phyloP scores from a whole-genome alignment of 1,140 invertebrate genomes.

The Cydia splendana region DNA sequence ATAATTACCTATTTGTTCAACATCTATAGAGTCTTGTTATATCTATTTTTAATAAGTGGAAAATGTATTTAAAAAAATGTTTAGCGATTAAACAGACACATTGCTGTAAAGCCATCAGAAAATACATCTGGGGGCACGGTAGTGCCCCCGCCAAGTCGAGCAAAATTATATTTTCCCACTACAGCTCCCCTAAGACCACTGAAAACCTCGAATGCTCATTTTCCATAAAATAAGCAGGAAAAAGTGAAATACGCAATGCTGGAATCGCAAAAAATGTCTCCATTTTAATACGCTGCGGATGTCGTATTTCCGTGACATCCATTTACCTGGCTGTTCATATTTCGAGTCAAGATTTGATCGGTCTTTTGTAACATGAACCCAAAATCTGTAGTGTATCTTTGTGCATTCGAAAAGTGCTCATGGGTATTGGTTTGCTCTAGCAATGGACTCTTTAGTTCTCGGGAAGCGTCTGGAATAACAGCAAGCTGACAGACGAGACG shows the following conservation, averaged over 20 bases:
- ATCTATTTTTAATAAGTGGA: no score
- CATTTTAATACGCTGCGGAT: conserved; percentile 4
- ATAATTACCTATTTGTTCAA: no score
- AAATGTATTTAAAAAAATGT: no score
- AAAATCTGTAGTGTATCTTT: not conserved
- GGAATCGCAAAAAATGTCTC: not conserved
- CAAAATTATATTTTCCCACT: conserved; percentile 2
- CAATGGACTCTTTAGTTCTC: not conserved
- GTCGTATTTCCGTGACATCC: not conserved
- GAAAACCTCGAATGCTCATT: not conserved
- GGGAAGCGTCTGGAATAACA: not conserved
- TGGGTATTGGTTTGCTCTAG: not conserved
- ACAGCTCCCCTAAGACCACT: not conserved
- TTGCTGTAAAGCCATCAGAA: no score
- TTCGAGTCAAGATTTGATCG: not conserved
- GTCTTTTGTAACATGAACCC: not conserved
- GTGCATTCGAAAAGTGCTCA: not conserved
- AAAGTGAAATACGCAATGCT: not conserved
- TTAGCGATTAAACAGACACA: no score
- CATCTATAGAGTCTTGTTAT: no score
- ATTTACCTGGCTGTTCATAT: not conserved
- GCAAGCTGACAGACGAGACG: not conserved
- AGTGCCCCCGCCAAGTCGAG: no score
- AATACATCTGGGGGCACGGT: no score
- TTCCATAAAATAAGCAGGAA: not conserved